Percentiles rank a stretch among this genome's conserved stretches.
phyloP scores from a whole-genome alignment of 2,888 invertebrate species.

The Acrocera orbiculus region DNA sequence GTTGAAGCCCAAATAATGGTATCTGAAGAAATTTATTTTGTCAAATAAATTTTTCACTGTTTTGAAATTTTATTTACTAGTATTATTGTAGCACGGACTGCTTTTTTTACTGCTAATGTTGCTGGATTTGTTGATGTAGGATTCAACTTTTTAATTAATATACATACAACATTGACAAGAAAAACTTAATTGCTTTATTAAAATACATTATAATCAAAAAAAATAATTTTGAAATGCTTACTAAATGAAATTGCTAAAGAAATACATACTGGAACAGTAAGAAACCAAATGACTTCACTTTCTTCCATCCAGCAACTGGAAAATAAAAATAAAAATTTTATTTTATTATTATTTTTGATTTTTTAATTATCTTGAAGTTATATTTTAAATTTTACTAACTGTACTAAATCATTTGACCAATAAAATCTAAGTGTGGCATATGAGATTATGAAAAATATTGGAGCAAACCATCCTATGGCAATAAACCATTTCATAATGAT shows the following conservation, averaged over 20 bases:
- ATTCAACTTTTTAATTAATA: constrained; percentile 44
- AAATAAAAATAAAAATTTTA: too few relatives aligned
- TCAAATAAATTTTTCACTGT: too few relatives aligned
- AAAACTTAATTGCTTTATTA: constrained; percentile 40
- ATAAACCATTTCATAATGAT: constrained; percentile 51
- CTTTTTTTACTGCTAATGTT: constrained; percentile 42
- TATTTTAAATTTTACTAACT: constrained; percentile 30
- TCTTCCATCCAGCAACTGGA: constrained; percentile 51
- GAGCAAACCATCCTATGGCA: constrained; percentile 48
- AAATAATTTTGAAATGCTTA: constrained; percentile 20
- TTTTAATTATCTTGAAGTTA: too few relatives aligned
- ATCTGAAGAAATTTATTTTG: constrained; percentile 31
- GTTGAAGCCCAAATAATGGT: constrained; percentile 60
- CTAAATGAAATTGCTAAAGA: constrained; percentile 41
- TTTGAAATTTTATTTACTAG: constrained; percentile 34
- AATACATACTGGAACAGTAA: constrained; percentile 41
- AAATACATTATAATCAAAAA: constrained; percentile 8
- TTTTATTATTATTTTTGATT: too few relatives aligned
- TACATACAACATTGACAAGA: constrained; percentile 46
- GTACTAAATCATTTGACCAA: constrained; percentile 34
- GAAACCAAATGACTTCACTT: constrained; percentile 43
- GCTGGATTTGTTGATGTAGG: constrained; percentile 42
- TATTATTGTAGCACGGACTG: constrained; percentile 52
- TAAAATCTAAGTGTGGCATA: constrained; percentile 30
- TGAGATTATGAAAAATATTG: constrained; percentile 34